Conservation (phyloP, 2,797 vertebrate genomes). For the Distichodus sexfasciatus region DNA sequence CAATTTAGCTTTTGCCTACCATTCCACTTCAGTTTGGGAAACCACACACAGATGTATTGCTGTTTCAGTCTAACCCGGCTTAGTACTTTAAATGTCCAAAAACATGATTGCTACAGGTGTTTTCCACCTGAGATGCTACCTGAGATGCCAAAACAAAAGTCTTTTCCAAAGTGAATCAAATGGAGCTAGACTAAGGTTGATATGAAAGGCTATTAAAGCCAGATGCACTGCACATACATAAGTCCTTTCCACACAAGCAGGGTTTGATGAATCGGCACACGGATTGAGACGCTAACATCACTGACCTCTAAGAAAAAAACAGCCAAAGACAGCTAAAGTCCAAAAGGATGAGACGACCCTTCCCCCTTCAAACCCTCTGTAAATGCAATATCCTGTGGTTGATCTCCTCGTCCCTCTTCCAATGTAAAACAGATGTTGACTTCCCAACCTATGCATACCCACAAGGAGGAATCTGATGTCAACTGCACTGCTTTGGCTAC, state of each 20-base stretch:
- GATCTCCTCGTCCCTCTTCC: slow-evolving; percentile 70
- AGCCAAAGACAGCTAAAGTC: slow-evolving; percentile 54
- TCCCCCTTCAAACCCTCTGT: slow-evolving; percentile 64
- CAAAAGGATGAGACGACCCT: slow-evolving; percentile 58
- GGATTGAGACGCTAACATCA: slow-evolving; percentile 39
- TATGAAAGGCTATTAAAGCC: slow-evolving; percentile 10
- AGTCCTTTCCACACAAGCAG: slow-evolving; percentile 6
- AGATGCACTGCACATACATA: slow-evolving; percentile 20
- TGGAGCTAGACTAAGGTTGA: neutral
- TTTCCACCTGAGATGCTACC: neutral
- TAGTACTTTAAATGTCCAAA: neutral
- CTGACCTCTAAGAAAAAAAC: slow-evolving; percentile 56
- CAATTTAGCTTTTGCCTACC: slow-evolving; percentile 9
- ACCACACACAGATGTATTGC: slow-evolving; percentile 1
- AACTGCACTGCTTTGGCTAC: slow-evolving; percentile 6
- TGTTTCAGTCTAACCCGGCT: neutral
- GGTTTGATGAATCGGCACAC: slow-evolving; percentile 36
- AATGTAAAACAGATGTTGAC: slow-evolving; percentile 78
- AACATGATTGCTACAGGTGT: neutral
- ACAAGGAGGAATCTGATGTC: slow-evolving; percentile 46
- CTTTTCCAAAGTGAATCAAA: neutral
- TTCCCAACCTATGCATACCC: slow-evolving; percentile 54
- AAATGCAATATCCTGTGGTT: slow-evolving; percentile 79
- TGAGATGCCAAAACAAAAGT: neutral
- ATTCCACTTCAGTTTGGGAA: neutral